phyloP scores from a whole-genome alignment of 2,888 invertebrate species.

The Meiosimyza platycephala region DNA sequence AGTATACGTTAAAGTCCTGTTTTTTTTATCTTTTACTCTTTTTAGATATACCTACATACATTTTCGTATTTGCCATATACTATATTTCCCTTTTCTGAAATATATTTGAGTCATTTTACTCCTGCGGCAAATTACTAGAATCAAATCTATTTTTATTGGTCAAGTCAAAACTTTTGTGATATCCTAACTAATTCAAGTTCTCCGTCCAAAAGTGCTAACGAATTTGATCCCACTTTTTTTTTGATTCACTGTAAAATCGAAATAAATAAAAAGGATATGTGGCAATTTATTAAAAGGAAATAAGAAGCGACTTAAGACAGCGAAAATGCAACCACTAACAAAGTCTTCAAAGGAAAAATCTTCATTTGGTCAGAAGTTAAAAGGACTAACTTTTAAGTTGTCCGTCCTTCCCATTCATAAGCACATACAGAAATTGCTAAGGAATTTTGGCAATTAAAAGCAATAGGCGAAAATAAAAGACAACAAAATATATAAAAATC shows the following conservation, averaged over 20 bases:
- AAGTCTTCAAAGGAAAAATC: neutral
- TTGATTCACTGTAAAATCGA: conserved; percentile 5
- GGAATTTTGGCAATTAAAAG: conserved; percentile 29
- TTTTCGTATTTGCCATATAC: too few relatives aligned
- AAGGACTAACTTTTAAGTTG: conserved; percentile 23
- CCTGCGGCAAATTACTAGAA: too few relatives aligned
- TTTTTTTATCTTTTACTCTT: too few relatives aligned
- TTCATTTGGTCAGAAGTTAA: neutral
- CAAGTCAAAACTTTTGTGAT: too few relatives aligned
- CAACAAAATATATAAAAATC: conserved; percentile 16
- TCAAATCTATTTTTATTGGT: too few relatives aligned
- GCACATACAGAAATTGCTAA: conserved; percentile 3
- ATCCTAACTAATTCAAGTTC: too few relatives aligned
- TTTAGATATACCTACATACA: too few relatives aligned
- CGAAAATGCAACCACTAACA: neutral
- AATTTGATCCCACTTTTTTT: too few relatives aligned
- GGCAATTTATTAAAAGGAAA: conserved; percentile 51
- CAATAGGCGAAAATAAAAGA: neutral
- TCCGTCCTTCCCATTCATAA: neutral
- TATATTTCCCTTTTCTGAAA: too few relatives aligned
- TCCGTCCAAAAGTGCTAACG: too few relatives aligned
- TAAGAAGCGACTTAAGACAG: conserved; percentile 40
- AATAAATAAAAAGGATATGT: conserved; percentile 44
- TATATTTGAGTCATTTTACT: too few relatives aligned
- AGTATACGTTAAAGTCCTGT: too few relatives aligned